Conservation (phyloP, 2,888 invertebrate genomes). For the Synergus umbraculus region DNA sequence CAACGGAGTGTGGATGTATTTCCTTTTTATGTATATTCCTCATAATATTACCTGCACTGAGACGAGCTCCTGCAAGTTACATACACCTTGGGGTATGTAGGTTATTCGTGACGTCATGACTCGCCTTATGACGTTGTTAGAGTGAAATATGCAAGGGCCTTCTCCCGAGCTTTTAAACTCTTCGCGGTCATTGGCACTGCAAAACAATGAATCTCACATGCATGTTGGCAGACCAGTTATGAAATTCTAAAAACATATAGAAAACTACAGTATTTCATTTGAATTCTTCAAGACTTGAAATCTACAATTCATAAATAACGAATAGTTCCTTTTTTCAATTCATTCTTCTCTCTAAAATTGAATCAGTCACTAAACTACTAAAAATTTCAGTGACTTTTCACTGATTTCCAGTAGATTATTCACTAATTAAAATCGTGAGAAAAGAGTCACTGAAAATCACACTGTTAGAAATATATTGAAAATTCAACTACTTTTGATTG, state of each 20-base stretch:
- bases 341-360: no score
- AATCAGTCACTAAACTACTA: no score
- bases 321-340: no score
- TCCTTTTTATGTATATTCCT: background rate
- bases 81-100: constrained; percentile 42
- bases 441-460: no score
- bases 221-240: background rate
- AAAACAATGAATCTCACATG: background rate
- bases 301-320: no score
- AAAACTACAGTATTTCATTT: no score
- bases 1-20: background rate
- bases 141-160: constrained; percentile 48
- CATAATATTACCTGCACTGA: background rate
- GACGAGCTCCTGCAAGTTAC: constrained; percentile 25
- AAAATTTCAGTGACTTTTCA: no score
- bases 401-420: no score
- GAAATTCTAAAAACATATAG: background rate
- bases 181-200: constrained; percentile 49
- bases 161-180: constrained; percentile 45
- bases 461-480: no score
- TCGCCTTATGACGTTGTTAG: constrained; percentile 40
- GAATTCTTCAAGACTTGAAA: no score
- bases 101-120: constrained; percentile 46
- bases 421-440: no score
- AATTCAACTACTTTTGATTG: no score